A percentile compares a stretch with the other conserved stretches of the same genome.
Conservation (phyloP, 2,797 vertebrate species). For the Selene dorsalis region DNA sequence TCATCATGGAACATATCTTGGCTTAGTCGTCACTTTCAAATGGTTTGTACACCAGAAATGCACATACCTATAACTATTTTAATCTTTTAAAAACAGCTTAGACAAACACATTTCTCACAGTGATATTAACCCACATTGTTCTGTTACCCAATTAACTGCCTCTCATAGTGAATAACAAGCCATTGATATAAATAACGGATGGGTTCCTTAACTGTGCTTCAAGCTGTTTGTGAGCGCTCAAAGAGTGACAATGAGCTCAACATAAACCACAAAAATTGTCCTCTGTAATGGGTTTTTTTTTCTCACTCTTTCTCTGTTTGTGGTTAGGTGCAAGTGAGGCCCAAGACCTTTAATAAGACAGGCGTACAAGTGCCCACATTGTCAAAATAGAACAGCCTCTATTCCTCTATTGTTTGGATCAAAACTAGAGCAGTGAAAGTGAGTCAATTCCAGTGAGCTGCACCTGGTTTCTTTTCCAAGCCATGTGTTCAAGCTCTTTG, state of each 20-base stretch:
- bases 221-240: constrained; percentile 47
- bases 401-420: constrained; percentile 77
- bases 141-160: constrained; percentile 36
- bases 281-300: constrained; percentile 34
- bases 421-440: constrained; percentile 78
- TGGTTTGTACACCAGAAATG: constrained; percentile 18
- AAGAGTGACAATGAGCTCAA: constrained; percentile 47
- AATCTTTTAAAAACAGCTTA: constrained; percentile 17
- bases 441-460: constrained; percentile 77
- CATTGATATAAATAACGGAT: constrained; percentile 63
- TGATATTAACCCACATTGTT: constrained; percentile 38
- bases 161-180: constrained; percentile 44
- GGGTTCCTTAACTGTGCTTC: constrained; percentile 39
- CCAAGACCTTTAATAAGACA: constrained; percentile 57
- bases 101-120: constrained; percentile 18
- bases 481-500: constrained; percentile 68
- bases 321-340: constrained; percentile 20
- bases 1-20: constrained; percentile 48
- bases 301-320: constrained; percentile 28
- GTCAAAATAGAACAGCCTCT: constrained; percentile 75
- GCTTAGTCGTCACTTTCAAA: constrained; percentile 26
- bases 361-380: constrained; percentile 64
- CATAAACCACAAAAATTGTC: constrained; percentile 57
- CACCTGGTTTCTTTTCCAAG: constrained; percentile 76
- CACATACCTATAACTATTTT: constrained; percentile 13